Evolutionary conservation across 2,888 invertebrate species (phyloP).

Genomic region (Ptychoptera albimana): DNA sequence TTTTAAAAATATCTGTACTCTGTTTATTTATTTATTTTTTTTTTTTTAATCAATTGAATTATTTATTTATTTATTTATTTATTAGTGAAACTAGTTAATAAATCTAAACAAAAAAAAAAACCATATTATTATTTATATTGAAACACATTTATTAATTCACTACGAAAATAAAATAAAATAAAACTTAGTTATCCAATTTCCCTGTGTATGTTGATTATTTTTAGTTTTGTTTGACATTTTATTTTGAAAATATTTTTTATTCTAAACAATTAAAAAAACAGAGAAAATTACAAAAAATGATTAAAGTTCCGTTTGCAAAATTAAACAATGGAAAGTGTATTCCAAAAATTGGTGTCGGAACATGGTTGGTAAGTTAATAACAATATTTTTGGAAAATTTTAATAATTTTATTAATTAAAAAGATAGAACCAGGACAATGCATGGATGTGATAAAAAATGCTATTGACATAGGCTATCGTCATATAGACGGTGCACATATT

Average conservation of each 20-base stretch:
- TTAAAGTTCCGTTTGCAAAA: constrained; percentile 22
- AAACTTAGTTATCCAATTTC: too few relatives aligned
- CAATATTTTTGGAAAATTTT: background rate
- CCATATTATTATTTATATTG: background rate
- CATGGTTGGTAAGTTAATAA: constrained; percentile 44
- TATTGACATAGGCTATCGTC: constrained; percentile 34
- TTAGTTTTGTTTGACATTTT: background rate
- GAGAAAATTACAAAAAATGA: constrained; percentile 27
- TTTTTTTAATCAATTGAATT: too few relatives aligned
- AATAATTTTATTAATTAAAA: background rate
- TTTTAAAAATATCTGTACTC: too few relatives aligned
- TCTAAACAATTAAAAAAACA: constrained; percentile 18
- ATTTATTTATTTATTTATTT: too few relatives aligned
- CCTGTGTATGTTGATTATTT: too few relatives aligned
- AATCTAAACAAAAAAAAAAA: too few relatives aligned
- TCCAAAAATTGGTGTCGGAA: constrained; percentile 56
- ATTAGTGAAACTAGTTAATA: too few relatives aligned
- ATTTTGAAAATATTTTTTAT: too few relatives aligned
- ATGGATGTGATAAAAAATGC: constrained; percentile 26
- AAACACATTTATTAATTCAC: background rate
- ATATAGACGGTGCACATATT: constrained; percentile 34
- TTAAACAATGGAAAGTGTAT: constrained; percentile 45
- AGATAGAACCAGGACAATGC: constrained; percentile 4
- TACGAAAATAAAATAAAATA: too few relatives aligned
- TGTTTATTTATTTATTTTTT: too few relatives aligned